Base-by-base conservation (phyloP, 2,888 invertebrate genomes). In the Thysanoteuthis rhombus region DNA sequence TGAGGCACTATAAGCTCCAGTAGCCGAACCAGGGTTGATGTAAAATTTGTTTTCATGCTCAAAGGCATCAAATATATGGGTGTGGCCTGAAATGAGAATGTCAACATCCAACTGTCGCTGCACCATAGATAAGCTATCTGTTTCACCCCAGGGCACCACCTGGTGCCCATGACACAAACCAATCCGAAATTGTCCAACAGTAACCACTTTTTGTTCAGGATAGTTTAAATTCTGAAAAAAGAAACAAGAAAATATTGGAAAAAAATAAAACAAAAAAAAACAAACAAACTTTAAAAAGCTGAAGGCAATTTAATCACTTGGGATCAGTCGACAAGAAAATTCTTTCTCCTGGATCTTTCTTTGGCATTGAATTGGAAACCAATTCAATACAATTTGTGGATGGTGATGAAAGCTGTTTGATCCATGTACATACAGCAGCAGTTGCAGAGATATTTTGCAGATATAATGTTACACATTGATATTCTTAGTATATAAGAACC, bases 1-100 rank as follows among this genome's bases (percentile, higher is more conserved):
- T 94, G 99, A 97, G 52, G 99, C 98, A 97, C 98, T 99, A 96
- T 99, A 99, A 12, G 99, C 99, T 28, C 99, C 99, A 45, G 99
- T 99, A 4, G 99, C 99, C 10, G 99, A 99, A 22, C 99, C 99
- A 10, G 99, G 99, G 97, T 99, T 99, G 93, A 99, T 99, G 97
- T 99, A 99, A 97, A 99, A 99, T 97, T 99, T 99, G 96, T 99
- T 99, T 97, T 99, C 99, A 97, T 99, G 99, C 97, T 99, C 99
- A 95, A 99, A 99, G 0, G 99, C 99, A 96, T 99, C 99, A 97
- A 99, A 99, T 96, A 99, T 98, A 97, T 99, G 99, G 0, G 99
- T 99, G 97, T 99, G 99, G 0, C 99, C 99, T 0, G 99, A 99
- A 96, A 99, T 99, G 92, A 99, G 97, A 96, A 99, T 99, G 97